phyloP scores from a whole-genome alignment of 2,888 invertebrate species.

The Ornithoptera alexandrae region DNA sequence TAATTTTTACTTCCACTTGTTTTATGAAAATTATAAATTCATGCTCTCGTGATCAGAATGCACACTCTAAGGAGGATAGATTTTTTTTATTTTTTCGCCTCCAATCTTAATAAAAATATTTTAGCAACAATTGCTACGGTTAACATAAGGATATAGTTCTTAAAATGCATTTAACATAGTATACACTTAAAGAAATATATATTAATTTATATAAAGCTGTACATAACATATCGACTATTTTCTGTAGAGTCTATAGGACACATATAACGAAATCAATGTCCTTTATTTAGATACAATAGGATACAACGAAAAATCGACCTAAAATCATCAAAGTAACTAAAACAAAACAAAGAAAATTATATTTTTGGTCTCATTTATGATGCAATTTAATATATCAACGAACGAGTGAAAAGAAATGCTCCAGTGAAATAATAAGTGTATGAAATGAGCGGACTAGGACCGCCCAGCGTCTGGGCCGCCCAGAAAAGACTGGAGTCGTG shows the following conservation, averaged over 20 bases:
- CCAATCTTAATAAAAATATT: not conserved
- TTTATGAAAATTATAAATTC: not conserved
- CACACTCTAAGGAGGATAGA: not conserved
- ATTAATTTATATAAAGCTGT: no score
- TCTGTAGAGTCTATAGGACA: no score
- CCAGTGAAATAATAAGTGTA: conserved; percentile 34
- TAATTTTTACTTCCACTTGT: not conserved
- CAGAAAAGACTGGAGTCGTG: conserved; percentile 88
- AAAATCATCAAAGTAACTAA: conserved; percentile 19
- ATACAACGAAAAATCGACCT: conserved; percentile 35
- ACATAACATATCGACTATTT: no score
- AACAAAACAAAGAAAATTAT: not conserved
- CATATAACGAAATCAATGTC: not conserved
- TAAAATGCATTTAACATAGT: no score
- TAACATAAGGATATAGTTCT: no score
- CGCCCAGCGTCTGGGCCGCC: conserved; percentile 87
- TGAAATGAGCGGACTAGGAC: conserved; percentile 84
- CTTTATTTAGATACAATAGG: conserved; percentile 13
- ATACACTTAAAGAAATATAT: not conserved
- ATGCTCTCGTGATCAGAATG: not conserved
- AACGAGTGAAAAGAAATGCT: conserved; percentile 10
- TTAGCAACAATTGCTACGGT: not conserved
- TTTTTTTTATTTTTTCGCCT: not conserved
- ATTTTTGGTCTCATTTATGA: conserved; percentile 21
- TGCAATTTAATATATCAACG: conserved; percentile 2